Evolutionary conservation across 1,140 invertebrate genomes (phyloP).

Genomic region (Acyrthosiphon pisum): DNA sequence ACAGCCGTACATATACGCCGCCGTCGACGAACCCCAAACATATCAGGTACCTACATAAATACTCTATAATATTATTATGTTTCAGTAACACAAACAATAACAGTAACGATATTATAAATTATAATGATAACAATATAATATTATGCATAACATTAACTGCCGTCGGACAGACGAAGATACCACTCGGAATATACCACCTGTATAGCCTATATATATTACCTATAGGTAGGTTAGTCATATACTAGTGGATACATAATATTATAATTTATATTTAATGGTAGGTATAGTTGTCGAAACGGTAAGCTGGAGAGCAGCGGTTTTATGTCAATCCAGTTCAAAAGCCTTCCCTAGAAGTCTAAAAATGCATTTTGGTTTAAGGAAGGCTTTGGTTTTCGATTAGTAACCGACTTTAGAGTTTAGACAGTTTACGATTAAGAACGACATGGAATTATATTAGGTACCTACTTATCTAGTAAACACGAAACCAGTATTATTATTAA

Average conservation of each 20-base stretch:
- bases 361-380: conserved; percentile 34
- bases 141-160: background rate
- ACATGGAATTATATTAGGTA: background rate
- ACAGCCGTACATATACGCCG: too few relatives aligned
- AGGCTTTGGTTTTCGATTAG: background rate
- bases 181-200: too few relatives aligned
- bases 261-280: background rate
- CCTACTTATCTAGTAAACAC: background rate
- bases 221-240: too few relatives aligned
- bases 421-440: background rate
- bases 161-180: background rate
- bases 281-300: background rate
- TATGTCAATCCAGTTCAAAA: background rate
- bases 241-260: background rate
- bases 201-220: too few relatives aligned
- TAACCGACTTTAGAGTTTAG: background rate
- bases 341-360: conserved; percentile 21
- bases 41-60: background rate
- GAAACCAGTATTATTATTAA: background rate
- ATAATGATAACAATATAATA: background rate
- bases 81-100: background rate
- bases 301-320: background rate
- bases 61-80: background rate
- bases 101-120: background rate
- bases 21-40: background rate